A percentile compares a stretch with the other conserved stretches of the same genome.
These are phyloP conservation scores for Xerus rutilus DNA, from an alignment of 2,797 vertebrate species.

Conservation along the genomic window DNA sequence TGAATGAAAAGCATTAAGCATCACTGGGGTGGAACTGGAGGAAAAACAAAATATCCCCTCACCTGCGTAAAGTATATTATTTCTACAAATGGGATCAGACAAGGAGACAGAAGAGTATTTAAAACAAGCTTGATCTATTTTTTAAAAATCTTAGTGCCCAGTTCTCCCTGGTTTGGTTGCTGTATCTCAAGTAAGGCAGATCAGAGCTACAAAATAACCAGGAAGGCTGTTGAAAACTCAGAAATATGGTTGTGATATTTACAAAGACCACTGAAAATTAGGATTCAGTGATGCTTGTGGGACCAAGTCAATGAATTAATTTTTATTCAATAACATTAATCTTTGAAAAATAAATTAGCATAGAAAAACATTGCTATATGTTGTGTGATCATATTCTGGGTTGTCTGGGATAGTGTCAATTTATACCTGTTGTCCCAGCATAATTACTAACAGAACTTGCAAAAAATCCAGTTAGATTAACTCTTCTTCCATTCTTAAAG, in stretches of 20 bases:
- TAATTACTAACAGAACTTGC: background rate
- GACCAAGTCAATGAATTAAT: background rate
- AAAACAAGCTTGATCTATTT: background rate
- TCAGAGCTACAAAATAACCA: background rate
- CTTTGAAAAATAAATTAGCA: background rate
- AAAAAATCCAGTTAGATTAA: background rate
- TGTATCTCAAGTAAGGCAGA: background rate
- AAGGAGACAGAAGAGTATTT: background rate
- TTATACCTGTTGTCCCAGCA: background rate
- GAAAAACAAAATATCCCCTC: conserved; percentile 28
- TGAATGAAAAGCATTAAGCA: background rate
- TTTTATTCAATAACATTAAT: conserved; percentile 7
- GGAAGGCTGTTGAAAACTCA: background rate
- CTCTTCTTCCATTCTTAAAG: background rate
- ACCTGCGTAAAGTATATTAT: background rate
- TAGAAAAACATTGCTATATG: background rate
- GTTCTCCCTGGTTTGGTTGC: background rate
- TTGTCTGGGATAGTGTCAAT: background rate
- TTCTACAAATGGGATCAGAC: conserved; percentile 1
- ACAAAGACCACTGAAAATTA: background rate
- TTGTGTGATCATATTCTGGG: background rate
- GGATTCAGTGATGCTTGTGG: background rate
- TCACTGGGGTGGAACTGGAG: background rate
- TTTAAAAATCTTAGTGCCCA: background rate
- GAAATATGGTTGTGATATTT: background rate